Conservation (phyloP, 2,797 vertebrate species). For the Neosilurus hyrtlii region DNA sequence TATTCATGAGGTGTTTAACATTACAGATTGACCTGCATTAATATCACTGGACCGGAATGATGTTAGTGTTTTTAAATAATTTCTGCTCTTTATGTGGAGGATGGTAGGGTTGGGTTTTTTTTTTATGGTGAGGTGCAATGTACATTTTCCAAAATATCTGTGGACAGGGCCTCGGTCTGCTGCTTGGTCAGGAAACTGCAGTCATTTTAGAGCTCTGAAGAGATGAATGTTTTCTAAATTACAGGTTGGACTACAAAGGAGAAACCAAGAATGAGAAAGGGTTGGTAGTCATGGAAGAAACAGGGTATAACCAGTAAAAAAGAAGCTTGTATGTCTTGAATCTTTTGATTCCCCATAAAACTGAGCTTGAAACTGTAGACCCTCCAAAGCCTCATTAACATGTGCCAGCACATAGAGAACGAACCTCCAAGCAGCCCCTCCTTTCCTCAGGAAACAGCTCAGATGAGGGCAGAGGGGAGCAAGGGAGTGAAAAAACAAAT, state of each 20-base stretch:
- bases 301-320: background rate
- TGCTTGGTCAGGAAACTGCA: slow-evolving; percentile 8
- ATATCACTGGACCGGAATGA: background rate
- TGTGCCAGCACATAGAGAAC: slow-evolving; percentile 40
- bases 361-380: slow-evolving; percentile 18
- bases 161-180: background rate
- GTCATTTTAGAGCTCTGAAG: slow-evolving; percentile 1
- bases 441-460: slow-evolving; percentile 51
- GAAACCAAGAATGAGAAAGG: background rate
- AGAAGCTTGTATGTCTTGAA: background rate
- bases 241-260: background rate
- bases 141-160: background rate
- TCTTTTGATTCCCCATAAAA: background rate
- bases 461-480: slow-evolving; percentile 40
- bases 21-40: background rate
- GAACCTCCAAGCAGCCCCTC: slow-evolving; percentile 33
- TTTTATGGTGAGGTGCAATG: background rate
- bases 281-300: background rate
- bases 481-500: slow-evolving; percentile 39
- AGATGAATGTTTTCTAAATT: slow-evolving; percentile 1
- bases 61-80: background rate
- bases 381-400: slow-evolving; percentile 44
- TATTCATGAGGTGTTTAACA: background rate
- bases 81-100: background rate
- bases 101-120: too few relatives aligned